Percentiles rank a stretch among this genome's conserved stretches.
These are phyloP conservation scores for Tachysurus vachellii DNA, from an alignment of 2,113 vertebrate species.

Conservation along the genomic window DNA sequence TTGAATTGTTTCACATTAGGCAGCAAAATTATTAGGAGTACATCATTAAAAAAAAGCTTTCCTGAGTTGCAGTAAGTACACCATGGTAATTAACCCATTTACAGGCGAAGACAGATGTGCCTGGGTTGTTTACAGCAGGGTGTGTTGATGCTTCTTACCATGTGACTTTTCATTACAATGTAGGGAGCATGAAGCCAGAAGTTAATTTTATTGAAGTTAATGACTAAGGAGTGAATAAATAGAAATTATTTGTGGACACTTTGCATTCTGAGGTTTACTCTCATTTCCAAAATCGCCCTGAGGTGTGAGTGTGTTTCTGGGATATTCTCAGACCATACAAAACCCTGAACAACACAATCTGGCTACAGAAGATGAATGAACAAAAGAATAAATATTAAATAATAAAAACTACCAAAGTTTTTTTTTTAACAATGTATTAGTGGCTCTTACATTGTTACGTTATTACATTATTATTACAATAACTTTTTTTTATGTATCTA, in stretches of 20 bases:
- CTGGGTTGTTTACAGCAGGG: neutral
- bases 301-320: neutral
- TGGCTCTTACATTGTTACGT: no score
- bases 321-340: neutral
- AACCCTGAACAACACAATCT: neutral
- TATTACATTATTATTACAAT: no score
- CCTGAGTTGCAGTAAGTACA: neutral
- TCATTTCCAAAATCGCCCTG: neutral
- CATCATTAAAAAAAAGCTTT: no score
- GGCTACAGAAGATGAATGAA: neutral
- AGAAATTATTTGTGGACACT: neutral
- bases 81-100: neutral
- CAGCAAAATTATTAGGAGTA: neutral
- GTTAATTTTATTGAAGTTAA: neutral
- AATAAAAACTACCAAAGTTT: neutral
- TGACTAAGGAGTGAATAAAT: neutral
- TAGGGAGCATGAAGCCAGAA: neutral
- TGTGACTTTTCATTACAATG: no score
- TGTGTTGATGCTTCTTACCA: neutral
- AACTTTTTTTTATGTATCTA: neutral
- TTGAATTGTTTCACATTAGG: no score
- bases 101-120: conserved; percentile 2
- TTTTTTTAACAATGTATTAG: neutral
- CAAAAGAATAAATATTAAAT: neutral
- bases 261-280: neutral